Evolutionary conservation across 1,140 invertebrate genomes (phyloP), one percentile per base, ranked within the genome.

Genomic region (Heliconius hewitsoni): DNA sequence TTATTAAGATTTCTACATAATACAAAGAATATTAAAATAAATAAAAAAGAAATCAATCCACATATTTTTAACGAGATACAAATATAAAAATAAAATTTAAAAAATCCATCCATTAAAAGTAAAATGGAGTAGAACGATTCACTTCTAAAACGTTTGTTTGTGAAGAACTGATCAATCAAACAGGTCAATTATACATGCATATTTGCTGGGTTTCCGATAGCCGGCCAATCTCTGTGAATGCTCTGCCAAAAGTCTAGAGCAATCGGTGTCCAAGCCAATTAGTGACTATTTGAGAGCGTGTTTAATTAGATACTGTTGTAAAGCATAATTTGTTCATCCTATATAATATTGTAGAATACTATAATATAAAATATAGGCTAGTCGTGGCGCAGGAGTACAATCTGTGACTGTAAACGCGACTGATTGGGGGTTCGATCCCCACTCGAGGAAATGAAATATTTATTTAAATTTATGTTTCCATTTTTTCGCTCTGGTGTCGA

Each of bases 221-320:
- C 23, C 73, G 66, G 23, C 13, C 73, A 76, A 76, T 76, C 74
- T 76, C 37, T 66, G 19, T 76, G 57, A 76, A 76, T 34, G 74
- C 37, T 76, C 18, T 70, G 74, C 30, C 23, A 66, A 66, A 66
- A 66, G 23, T 66, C 60, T 42, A 71, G 37, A 42, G 74, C 30
- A 30, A 46, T 76, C n/a, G 39, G n/a, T n/a, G 30, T 76, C 37
- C 60, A 76, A 71, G 46, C 23, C 74, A 76, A 76, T 76, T 76
- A 70, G n/a, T 11, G 55, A 23, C 19, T 23, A 23, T 23, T n/a
- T 23, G 19, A 23, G 8, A 23, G n/a, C 23, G n/a, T 11, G 8
- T 4, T 55, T 57, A 57, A 52, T 52, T 52, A 52, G 1, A 52
- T 52, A 19, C 6, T 46, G 3, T 11, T 46, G 9, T 13, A 52